Percentiles rank a stretch among this genome's conserved stretches.
phyloP scores from a whole-genome alignment of 2,888 invertebrate genomes.

The Melinaea menophilus region DNA sequence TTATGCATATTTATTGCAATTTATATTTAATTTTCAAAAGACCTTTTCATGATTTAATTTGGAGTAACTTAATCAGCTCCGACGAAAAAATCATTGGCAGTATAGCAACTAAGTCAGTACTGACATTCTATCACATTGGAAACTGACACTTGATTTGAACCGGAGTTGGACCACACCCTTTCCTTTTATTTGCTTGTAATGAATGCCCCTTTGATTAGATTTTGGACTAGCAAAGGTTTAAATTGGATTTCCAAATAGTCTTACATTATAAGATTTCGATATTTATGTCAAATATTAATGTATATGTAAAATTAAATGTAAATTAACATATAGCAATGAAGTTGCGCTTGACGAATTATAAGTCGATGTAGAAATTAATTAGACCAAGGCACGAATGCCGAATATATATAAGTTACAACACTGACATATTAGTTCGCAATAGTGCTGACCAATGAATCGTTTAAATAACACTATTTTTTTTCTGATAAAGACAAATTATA shows the following conservation, averaged over 20 bases:
- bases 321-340: background rate
- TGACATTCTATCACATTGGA: constrained; percentile 17
- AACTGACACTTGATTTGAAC: constrained; percentile 11
- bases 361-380: constrained; percentile 14
- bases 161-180: constrained; percentile 19
- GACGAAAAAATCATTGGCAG: no score
- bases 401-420: constrained; percentile 1
- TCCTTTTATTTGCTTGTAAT: constrained; percentile 19
- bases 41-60: no score
- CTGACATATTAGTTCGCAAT: background rate
- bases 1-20: no score
- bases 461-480: background rate
- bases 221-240: no score
- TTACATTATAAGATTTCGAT: no score
- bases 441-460: background rate
- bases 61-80: no score
- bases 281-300: no score
- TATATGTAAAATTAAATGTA: no score
- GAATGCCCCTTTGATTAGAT: constrained; percentile 5
- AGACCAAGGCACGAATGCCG: background rate
- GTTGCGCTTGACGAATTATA: constrained; percentile 17
- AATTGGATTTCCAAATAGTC: no score
- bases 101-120: background rate
- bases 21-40: no score
- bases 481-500: no score